Evolutionary conservation across 1,140 invertebrate species (phyloP).

Genomic region (Drosophila busckii): DNA sequence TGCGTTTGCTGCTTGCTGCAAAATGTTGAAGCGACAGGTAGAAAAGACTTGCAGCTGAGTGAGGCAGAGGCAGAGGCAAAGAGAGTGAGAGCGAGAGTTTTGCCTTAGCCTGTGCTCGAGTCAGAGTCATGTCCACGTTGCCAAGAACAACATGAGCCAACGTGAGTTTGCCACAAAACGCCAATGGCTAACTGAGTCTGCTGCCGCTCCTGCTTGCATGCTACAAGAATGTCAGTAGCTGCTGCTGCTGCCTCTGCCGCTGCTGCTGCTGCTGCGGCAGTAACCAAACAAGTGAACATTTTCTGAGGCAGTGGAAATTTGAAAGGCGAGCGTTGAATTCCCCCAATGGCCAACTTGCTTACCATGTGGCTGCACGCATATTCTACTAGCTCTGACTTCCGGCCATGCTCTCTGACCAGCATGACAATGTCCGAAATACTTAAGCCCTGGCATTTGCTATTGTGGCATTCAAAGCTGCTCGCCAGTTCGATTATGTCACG

Average conservation of each 20-base stretch:
- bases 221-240: not conserved
- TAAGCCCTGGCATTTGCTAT: slow-evolving; percentile 4
- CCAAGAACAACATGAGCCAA: slow-evolving; percentile 62
- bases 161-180: slow-evolving; percentile 52
- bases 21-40: slow-evolving; percentile 31
- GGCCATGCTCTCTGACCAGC: slow-evolving; percentile 31
- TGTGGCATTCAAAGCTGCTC: too few species aligned
- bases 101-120: slow-evolving; percentile 28
- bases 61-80: slow-evolving; percentile 5
- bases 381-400: slow-evolving; percentile 12
- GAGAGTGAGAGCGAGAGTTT: slow-evolving; percentile 8
- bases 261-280: not conserved
- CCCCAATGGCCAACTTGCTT: slow-evolving; percentile 29
- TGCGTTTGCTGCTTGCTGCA: slow-evolving; percentile 8
- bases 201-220: slow-evolving; percentile 16
- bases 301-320: slow-evolving; percentile 32
- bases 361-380: too few species aligned
- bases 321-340: slow-evolving; percentile 51
- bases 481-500: slow-evolving; percentile 18
- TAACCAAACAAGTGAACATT: slow-evolving; percentile 40
- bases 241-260: slow-evolving; percentile 1
- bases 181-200: slow-evolving; percentile 53
- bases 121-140: slow-evolving; percentile 30
- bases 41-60: slow-evolving; percentile 36
- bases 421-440: slow-evolving; percentile 19